Conservation (phyloP, 2,113 vertebrate species). For the Miniopterus natalensis region DNA sequence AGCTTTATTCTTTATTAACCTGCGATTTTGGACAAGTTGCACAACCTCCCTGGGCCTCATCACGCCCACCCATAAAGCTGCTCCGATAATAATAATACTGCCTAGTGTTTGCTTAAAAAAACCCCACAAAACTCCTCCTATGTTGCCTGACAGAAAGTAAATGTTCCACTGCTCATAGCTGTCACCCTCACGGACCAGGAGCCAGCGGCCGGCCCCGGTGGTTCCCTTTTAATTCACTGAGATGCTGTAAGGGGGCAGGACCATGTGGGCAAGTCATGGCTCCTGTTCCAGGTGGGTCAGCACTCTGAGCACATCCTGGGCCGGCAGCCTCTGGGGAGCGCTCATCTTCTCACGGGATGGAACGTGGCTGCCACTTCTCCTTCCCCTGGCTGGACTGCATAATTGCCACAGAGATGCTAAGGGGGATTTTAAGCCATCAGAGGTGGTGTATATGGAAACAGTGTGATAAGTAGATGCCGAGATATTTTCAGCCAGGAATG, state of each 20-base stretch:
- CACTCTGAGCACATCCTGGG: background rate
- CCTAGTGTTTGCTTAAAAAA: background rate
- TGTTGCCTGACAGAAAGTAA: background rate
- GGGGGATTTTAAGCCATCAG: background rate
- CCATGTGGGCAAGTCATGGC: accelerated
- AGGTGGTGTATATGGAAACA: background rate
- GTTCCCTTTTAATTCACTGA: background rate
- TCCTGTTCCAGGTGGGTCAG: accelerated
- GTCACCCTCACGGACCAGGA: background rate
- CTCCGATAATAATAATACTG: background rate
- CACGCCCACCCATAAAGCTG: background rate
- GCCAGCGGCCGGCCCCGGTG: background rate
- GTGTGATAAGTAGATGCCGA: background rate
- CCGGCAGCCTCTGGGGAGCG: background rate
- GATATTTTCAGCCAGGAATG: background rate
- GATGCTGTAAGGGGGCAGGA: background rate
- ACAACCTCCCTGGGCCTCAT: background rate
- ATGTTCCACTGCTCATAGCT: background rate
- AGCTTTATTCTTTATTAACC: background rate
- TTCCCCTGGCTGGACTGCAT: background rate
- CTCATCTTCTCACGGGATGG: background rate
- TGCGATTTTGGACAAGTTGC: background rate
- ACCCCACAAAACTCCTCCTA: background rate
- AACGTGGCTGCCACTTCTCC: accelerated
- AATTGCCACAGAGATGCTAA: background rate